Evolutionary conservation across 2,888 invertebrate species (phyloP), one percentile per base, ranked within the genome.

Genomic region (Parapristionchus giblindavisi): DNA sequence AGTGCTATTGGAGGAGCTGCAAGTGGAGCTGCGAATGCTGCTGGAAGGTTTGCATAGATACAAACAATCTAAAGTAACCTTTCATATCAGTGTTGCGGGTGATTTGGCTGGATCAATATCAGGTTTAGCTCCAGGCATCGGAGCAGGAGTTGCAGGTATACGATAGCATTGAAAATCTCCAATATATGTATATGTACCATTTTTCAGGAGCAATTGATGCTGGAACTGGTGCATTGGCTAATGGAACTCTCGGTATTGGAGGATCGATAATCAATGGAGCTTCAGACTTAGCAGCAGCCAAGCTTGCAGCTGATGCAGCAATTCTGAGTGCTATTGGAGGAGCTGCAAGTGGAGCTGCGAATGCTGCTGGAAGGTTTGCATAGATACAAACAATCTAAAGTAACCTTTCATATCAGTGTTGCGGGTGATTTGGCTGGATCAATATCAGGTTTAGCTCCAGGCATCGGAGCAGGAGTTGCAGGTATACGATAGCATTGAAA

Each of bases 151-250:
- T n/a, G n/a, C n/a, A n/a, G n/a, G n/a, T n/a, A n/a, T n/a, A n/a
- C n/a, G n/a, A n/a, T n/a, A n/a, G n/a, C n/a, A n/a, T n/a, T n/a
- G n/a, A n/a, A n/a, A n/a, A n/a, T n/a, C n/a, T n/a, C n/a, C n/a
- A n/a, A n/a, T n/a, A n/a, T n/a, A n/a, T n/a, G n/a, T n/a, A n/a
- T n/a, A n/a, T n/a, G n/a, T n/a, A n/a, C n/a, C n/a, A n/a, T n/a
- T n/a, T n/a, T n/a, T n/a, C n/a, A 65, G 63, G 63, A 40, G 63
- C 63, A 27, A 65, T 65, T 32, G 63, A 65, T 43, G 43, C 63
- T 1, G 63, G 43, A 2, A 65, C 63, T 65, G 43, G 43, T 29
- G 63, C 63, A 21, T 65, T 65, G 43, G 63, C 48, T 32, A 65
- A 68, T 34, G 51, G 52, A 34, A 52, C 36, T 4, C 36, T 38